These are phyloP conservation scores for Piezodorus guildinii DNA, from an alignment of 1,140 invertebrate genomes.

Conservation along the genomic window DNA sequence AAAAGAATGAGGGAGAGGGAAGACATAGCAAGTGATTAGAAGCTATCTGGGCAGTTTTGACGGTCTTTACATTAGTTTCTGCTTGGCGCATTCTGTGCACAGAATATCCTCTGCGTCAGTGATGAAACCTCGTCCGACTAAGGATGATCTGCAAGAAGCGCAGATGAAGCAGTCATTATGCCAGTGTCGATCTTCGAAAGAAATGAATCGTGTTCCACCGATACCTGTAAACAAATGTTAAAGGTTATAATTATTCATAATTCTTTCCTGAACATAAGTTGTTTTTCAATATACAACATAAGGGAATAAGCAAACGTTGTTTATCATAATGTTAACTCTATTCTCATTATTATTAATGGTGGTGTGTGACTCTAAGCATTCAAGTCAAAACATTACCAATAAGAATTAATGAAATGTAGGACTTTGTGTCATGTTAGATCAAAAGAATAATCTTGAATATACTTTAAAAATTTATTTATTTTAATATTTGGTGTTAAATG, in stretches of 20 bases:
- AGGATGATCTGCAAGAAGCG: constrained; percentile 82
- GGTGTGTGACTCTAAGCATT: too few species aligned
- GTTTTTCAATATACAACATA: too few species aligned
- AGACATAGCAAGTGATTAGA: neutral
- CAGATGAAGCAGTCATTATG: constrained; percentile 99
- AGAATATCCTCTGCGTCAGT: constrained; percentile 94
- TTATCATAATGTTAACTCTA: too few species aligned
- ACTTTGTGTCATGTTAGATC: neutral
- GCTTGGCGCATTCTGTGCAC: constrained; percentile 97
- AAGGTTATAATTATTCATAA: too few species aligned
- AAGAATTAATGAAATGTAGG: too few species aligned
- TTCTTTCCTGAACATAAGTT: too few species aligned
- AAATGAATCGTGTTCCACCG: constrained; percentile 97
- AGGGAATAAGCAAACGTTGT: too few species aligned
- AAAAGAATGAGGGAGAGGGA: neutral
- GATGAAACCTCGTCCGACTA: constrained; percentile 98
- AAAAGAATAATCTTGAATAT: neutral
- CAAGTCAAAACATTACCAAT: too few species aligned
- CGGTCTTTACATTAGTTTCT: constrained; percentile 62
- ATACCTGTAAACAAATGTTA: constrained; percentile 53
- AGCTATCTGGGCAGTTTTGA: neutral
- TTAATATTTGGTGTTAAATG: too few species aligned
- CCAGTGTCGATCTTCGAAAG: constrained; percentile 99
- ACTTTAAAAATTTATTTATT: too few species aligned
- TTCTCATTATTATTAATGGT: too few species aligned